Evolutionary conservation across 2,797 vertebrate species (phyloP).

Genomic region (Acropternis orthonyx): DNA sequence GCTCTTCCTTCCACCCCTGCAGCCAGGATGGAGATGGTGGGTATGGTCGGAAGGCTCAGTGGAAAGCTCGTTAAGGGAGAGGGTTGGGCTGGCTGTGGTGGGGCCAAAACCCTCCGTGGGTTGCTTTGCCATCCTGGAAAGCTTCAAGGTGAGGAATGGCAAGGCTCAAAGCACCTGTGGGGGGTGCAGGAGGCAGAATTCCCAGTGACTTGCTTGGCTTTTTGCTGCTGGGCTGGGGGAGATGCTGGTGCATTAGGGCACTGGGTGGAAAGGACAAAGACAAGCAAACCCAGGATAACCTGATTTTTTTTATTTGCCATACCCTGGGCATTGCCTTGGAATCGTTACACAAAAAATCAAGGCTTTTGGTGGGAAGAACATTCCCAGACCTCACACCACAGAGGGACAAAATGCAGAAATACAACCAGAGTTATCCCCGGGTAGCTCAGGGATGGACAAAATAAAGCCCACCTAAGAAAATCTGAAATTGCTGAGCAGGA

Average conservation of each 20-base stretch:
- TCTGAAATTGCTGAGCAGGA: background rate
- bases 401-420: background rate
- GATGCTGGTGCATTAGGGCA: fast-evolving
- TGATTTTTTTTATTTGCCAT: background rate
- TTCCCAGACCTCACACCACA: background rate
- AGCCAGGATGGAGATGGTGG: background rate
- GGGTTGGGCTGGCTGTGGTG: background rate
- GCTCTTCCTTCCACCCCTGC: background rate
- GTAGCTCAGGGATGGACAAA: background rate
- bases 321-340: background rate
- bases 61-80: background rate
- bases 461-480: background rate
- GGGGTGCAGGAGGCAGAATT: background rate
- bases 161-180: background rate
- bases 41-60: background rate
- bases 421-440: background rate
- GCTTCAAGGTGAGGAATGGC: background rate
- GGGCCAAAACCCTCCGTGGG: background rate
- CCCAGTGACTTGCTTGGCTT: background rate
- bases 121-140: background rate
- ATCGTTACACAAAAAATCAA: background rate
- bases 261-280: background rate
- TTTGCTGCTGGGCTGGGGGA: background rate
- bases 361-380: background rate
- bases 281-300: background rate